Conservation (phyloP, 2,888 invertebrate species). For the Scaptomyza cyrtandrae region DNA sequence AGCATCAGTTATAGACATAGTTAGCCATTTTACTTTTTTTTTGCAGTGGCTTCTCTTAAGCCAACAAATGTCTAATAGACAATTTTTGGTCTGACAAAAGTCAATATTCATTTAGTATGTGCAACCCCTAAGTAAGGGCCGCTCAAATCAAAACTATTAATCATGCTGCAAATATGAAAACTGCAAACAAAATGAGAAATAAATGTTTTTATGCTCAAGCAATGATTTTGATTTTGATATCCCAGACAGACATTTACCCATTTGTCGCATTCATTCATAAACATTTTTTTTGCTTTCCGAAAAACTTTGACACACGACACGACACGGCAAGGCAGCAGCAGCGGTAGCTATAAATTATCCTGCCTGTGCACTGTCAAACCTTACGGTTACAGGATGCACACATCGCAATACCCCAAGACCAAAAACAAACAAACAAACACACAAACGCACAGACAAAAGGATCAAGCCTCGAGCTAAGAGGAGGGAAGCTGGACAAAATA, state of each 20-base stretch:
- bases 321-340: constrained; percentile 24
- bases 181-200: constrained; percentile 70
- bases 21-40: constrained; percentile 47
- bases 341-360: constrained; percentile 71
- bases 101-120: constrained; percentile 44
- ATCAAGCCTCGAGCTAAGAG: constrained; percentile 22
- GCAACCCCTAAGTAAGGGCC: constrained; percentile 37
- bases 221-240: constrained; percentile 77
- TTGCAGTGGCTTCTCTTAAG: constrained; percentile 54
- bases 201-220: constrained; percentile 66
- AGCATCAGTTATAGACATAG: constrained; percentile 39
- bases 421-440: constrained; percentile 69
- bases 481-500: constrained; percentile 40
- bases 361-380: constrained; percentile 58
- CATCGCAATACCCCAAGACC: constrained; percentile 52
- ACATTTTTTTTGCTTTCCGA: constrained; percentile 56
- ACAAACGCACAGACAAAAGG: constrained; percentile 42
- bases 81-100: constrained; percentile 52
- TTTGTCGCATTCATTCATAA: constrained; percentile 74
- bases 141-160: constrained; percentile 66
- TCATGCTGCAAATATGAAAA: constrained; percentile 66
- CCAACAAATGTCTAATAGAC: constrained; percentile 52
- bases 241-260: constrained; percentile 33
- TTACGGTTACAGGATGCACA: constrained; percentile 36
- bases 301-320: constrained; percentile 79